A percentile compares a stretch with the other conserved stretches of the same genome.
Evolutionary conservation across 2,888 invertebrate genomes (phyloP).

Genomic region (Idaea biselata): DNA sequence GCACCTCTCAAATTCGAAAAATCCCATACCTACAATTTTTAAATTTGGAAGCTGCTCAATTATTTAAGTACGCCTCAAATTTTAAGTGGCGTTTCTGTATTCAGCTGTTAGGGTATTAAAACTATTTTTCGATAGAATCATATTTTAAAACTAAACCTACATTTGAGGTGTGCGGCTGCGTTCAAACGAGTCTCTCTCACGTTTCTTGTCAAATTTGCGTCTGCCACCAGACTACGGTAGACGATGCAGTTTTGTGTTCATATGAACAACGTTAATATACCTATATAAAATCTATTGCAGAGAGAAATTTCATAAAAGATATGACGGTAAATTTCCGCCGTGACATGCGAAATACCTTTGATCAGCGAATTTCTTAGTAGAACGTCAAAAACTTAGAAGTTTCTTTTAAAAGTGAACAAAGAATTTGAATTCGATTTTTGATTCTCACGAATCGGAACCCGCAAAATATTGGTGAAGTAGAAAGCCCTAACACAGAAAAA

Average conservation of each 20-base stretch:
- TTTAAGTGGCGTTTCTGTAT: too few relatives aligned
- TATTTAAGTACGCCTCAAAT: too few relatives aligned
- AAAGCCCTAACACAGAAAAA: too few relatives aligned
- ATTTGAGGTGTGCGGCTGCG: neutral
- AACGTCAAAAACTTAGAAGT: too few relatives aligned
- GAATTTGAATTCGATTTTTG: too few relatives aligned
- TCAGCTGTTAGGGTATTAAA: too few relatives aligned
- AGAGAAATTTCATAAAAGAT: neutral
- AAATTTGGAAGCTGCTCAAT: too few relatives aligned
- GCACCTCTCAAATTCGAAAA: too few relatives aligned
- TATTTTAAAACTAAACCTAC: neutral
- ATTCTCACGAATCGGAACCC: too few relatives aligned
- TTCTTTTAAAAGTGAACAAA: too few relatives aligned
- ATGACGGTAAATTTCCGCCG: neutral
- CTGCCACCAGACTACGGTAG: neutral
- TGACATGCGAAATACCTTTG: neutral
- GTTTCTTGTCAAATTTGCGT: neutral
- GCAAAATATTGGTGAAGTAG: too few relatives aligned
- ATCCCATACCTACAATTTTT: too few relatives aligned
- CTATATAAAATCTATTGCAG: neutral
- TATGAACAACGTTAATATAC: neutral
- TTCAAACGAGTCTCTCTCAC: neutral
- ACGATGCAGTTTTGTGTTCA: neutral
- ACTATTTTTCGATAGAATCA: neutral
- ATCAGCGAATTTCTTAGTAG: neutral